phyloP scores from a whole-genome alignment of 2,888 invertebrate genomes.

The Eupithecia vulgata region DNA sequence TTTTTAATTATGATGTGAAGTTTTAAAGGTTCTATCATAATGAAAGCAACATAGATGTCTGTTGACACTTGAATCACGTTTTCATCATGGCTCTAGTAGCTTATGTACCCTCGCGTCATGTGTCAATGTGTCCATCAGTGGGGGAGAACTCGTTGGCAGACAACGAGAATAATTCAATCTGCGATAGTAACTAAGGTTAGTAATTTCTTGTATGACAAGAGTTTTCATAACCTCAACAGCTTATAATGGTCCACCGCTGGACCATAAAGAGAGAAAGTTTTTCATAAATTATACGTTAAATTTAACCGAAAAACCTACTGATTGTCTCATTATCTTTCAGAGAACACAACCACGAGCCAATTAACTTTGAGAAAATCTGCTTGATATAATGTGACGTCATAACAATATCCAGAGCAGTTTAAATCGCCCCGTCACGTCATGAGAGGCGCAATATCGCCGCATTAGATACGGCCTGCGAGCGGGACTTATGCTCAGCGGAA shows the following conservation, averaged over 20 bases:
- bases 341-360: background rate
- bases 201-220: too few relatives aligned
- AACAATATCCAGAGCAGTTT: slow-evolving; percentile 12
- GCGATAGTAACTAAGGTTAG: too few relatives aligned
- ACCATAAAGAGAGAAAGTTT: too few relatives aligned
- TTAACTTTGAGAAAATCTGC: background rate
- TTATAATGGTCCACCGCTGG: too few relatives aligned
- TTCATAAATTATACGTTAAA: background rate
- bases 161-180: too few relatives aligned
- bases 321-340: background rate
- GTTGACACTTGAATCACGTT: background rate
- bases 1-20: background rate
- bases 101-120: background rate
- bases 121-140: too few relatives aligned
- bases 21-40: background rate
- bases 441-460: slow-evolving; percentile 27
- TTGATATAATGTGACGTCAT: background rate
- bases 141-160: too few relatives aligned
- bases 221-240: too few relatives aligned
- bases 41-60: background rate
- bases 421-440: slow-evolving; percentile 23
- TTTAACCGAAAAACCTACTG: background rate
- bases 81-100: background rate
- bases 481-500: slow-evolving; percentile 31
- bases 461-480: slow-evolving; percentile 29